A percentile compares a stretch with the other conserved stretches of the same genome.
phyloP scores from a whole-genome alignment of 2,797 vertebrate genomes.

The Cynodonichthys magdalenae region DNA sequence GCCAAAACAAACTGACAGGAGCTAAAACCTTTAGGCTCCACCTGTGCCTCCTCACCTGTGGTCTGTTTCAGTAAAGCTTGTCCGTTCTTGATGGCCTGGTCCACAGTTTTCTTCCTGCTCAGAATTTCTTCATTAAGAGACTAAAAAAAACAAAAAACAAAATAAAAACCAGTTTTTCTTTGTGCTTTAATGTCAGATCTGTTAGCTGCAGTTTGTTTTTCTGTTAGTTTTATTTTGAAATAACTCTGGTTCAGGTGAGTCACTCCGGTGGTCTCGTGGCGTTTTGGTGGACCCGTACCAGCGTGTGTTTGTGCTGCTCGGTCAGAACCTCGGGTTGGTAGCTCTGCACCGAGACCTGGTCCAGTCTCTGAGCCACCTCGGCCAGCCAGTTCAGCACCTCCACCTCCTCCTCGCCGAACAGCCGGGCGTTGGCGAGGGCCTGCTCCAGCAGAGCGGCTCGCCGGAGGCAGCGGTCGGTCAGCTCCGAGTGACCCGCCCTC shows the following conservation, averaged over 20 bases:
- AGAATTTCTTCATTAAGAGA: constrained; percentile 95
- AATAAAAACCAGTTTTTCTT: background rate
- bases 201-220: too few species aligned
- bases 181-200: background rate
- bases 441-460: constrained; percentile 91
- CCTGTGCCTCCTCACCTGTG: constrained; percentile 82
- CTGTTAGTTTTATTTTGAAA: too few species aligned
- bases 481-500: constrained; percentile 85
- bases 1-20: too few species aligned
- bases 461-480: constrained; percentile 83
- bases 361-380: constrained; percentile 94
- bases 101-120: constrained; percentile 95
- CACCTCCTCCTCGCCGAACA: constrained; percentile 99
- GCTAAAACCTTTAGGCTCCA: too few species aligned
- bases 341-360: constrained; percentile 89
- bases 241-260: background rate
- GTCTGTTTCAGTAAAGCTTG: constrained; percentile 97
- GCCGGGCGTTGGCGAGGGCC: constrained; percentile 92
- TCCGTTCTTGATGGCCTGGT: constrained; percentile 97
- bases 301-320: constrained; percentile 88
- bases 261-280: constrained; percentile 5
- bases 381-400: constrained; percentile 99
- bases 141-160: constrained; percentile 62
- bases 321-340: constrained; percentile 90
- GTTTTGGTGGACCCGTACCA: constrained; percentile 80